phyloP scores from a whole-genome alignment of 2,888 invertebrate genomes.

The Nymphalis urticae region DNA sequence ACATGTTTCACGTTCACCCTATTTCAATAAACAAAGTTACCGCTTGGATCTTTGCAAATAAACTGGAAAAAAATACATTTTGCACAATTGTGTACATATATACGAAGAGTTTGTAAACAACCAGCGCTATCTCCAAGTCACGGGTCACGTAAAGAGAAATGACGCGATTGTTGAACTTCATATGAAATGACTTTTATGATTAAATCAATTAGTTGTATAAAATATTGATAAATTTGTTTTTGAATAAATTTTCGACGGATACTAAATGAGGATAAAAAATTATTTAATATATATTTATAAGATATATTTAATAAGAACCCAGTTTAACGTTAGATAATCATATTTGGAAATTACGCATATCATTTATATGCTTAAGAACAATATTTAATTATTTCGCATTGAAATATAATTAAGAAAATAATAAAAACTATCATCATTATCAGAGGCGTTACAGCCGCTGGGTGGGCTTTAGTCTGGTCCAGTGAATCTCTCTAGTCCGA shows the following conservation, averaged over 20 bases:
- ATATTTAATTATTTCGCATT: too few relatives aligned
- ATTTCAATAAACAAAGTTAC: slow-evolving; percentile 37
- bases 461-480: too few relatives aligned
- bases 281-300: too few relatives aligned
- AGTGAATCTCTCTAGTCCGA: too few relatives aligned
- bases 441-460: too few relatives aligned
- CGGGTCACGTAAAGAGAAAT: slow-evolving; percentile 35
- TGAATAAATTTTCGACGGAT: too few relatives aligned
- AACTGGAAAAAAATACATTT: slow-evolving; percentile 39
- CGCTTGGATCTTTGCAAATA: slow-evolving; percentile 37
- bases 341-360: too few relatives aligned
- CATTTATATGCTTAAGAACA: too few relatives aligned
- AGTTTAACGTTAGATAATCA: not conserved
- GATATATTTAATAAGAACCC: too few relatives aligned
- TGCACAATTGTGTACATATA: slow-evolving; percentile 39
- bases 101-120: slow-evolving; percentile 35
- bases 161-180: slow-evolving; percentile 39
- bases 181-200: slow-evolving; percentile 19
- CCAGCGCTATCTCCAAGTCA: slow-evolving; percentile 41
- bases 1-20: slow-evolving; percentile 44
- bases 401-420: too few relatives aligned
- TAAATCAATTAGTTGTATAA: slow-evolving; percentile 12
- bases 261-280: too few relatives aligned
- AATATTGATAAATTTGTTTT: not conserved
- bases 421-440: too few relatives aligned